Conservation (phyloP, 2,888 invertebrate species). For the Brassicogethes aeneus region DNA sequence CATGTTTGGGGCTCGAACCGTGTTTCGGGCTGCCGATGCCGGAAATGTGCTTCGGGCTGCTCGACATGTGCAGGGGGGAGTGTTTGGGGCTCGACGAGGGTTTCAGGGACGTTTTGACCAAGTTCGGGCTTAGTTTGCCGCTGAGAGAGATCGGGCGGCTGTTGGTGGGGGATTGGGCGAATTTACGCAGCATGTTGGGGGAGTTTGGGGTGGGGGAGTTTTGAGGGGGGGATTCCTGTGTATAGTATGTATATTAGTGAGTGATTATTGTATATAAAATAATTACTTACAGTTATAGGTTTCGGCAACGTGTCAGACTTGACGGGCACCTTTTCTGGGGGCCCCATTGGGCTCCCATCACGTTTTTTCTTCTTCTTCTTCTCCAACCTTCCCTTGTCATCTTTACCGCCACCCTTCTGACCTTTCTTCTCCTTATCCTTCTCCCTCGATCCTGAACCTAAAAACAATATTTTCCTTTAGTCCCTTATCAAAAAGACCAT, state of each 20-base stretch:
- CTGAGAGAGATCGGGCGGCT: constrained; percentile 55
- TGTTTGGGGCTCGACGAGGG: constrained; percentile 59
- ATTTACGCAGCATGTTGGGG: constrained; percentile 55
- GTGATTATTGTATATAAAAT: too few relatives aligned
- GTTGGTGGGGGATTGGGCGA: constrained; percentile 64
- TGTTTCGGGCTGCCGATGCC: constrained; percentile 71
- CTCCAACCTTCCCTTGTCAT: constrained; percentile 44
- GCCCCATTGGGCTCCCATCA: constrained; percentile 72
- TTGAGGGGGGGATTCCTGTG: constrained; percentile 48
- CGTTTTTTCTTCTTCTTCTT: constrained; percentile 68
- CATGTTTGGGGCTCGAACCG: constrained; percentile 68
- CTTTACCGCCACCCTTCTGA: constrained; percentile 18
- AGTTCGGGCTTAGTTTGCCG: constrained; percentile 47
- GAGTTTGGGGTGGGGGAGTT: constrained; percentile 50
- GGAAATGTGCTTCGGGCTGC: constrained; percentile 65
- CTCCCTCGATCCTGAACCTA: too few relatives aligned
- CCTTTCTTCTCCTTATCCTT: constrained; percentile 24
- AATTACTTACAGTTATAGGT: constrained; percentile 64
- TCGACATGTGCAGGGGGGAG: constrained; percentile 57
- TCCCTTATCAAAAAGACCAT: too few relatives aligned
- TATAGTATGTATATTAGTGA: too few relatives aligned
- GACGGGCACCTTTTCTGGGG: constrained; percentile 68
- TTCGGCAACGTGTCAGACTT: constrained; percentile 59
- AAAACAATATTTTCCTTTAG: too few relatives aligned
- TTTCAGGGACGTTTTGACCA: constrained; percentile 47